Evolutionary conservation across 2,113 vertebrate genomes (phyloP), one percentile per base, ranked within the genome.

Genomic region (Pollimyrus isidori): DNA sequence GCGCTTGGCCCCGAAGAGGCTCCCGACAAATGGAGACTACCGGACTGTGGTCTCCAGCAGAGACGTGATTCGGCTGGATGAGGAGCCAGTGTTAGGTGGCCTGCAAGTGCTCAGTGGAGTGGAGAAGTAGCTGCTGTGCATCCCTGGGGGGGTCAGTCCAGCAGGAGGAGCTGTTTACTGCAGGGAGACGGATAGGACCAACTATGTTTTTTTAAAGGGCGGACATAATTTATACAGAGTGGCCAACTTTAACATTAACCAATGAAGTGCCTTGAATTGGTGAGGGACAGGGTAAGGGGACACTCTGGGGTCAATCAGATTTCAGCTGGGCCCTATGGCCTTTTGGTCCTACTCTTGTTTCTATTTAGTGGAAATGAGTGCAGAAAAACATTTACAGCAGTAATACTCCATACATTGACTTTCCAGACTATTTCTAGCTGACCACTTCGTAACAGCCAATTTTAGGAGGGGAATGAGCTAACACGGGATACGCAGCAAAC

Each of bases 381-480:
- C 85, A 87, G 49, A 52, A 52, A 46, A 3, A 87, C 85, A 39
- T 87, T 53, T 53, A 53, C 17, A 53, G 83, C 45, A 50, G 42
- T 86, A 50, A 19, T 35, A 53, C 50, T 53, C 13, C 4, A 26
- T 53, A 48, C 73, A 91, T 93, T 93, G 92, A 91, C 94, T 91
- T 92, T 91, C 93, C 93, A 94, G 94, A 94, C 42, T 19, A 84
- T 9, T 95, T 93, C 93, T 93, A 93, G 88, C 91, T 93, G 90
- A n/a, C 6, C 13, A n/a, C 30, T 49, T 92, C 91, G 30, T 87
- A 92, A 90, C 92, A 88, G 91, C 91, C 92, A 93, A 93, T 92
- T 91, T 88, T 90, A 92, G 94, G 90, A 35, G 65, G 65, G 92
- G 89, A 89, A 62, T n/a, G 7, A 39, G 42, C 45, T 23, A 48